Evolutionary conservation across 2,888 invertebrate genomes (phyloP).

Genomic region (Cephus pygmeus): DNA sequence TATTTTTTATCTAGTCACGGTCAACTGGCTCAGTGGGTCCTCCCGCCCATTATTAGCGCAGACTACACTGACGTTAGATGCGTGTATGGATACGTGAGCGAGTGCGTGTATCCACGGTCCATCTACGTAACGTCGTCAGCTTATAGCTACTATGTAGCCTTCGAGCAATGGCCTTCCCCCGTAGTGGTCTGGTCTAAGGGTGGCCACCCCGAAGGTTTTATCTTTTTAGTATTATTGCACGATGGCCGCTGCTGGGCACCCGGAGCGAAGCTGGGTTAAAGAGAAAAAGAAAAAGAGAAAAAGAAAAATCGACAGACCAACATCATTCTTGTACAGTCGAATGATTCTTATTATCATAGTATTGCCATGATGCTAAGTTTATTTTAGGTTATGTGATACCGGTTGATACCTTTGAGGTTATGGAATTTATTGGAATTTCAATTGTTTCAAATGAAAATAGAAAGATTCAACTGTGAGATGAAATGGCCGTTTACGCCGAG

Average conservation of each 20-base stretch:
- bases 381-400: not conserved
- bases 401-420: not conserved
- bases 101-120: slow-evolving; percentile 31
- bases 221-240: slow-evolving; percentile 65
- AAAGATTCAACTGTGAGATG: not conserved
- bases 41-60: slow-evolving; percentile 65
- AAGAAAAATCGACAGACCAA: slow-evolving; percentile 9
- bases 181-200: slow-evolving; percentile 48
- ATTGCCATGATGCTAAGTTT: not conserved
- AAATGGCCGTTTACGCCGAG: not conserved
- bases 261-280: slow-evolving; percentile 17
- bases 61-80: slow-evolving; percentile 42
- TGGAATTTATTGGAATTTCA: not conserved
- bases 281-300: slow-evolving; percentile 11
- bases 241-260: slow-evolving; percentile 56
- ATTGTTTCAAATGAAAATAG: not conserved
- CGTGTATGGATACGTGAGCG: not conserved
- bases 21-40: slow-evolving; percentile 62
- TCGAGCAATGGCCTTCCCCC: slow-evolving; percentile 45
- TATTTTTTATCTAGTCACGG: slow-evolving; percentile 68
- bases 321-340: not conserved
- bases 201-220: slow-evolving; percentile 55
- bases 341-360: not conserved
- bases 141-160: slow-evolving; percentile 48
- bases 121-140: slow-evolving; percentile 50